Base-by-base conservation (phyloP, 2,888 invertebrate genomes). In the Bellardia pandia region DNA sequence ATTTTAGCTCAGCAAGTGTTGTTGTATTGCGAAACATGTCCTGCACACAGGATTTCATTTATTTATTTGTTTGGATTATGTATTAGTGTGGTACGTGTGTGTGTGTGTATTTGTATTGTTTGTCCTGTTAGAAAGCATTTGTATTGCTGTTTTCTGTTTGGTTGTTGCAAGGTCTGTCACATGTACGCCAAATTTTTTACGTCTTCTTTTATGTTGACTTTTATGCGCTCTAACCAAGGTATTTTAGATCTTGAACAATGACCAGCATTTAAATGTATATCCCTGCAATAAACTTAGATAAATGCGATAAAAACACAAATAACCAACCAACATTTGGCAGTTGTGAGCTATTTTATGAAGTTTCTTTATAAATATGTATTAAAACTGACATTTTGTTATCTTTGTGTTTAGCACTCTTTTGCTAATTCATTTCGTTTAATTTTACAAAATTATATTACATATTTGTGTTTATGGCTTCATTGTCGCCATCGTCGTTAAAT, bases 21-120 rank as follows among this genome's bases (percentile, higher is more conserved):
- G 62, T 69, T 62, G 3, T 62, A 30, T 48, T 62, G 6, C 16
- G 30, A 76, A 62, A 76, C 58, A 76, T 76, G 76, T 83, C 69
- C 82, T 83, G 82, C 48, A 69, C 45, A 62, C 76, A 69, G 82
- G 76, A 76, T 83, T 83, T 82, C 23, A 60, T 75, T 82, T 81
- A 80, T 80, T 51, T 80, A 66, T 76, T 83, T 71, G 42, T 71
- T 71, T 83, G 69, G 7, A 33, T 71, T 53, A 2, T 53, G 66
- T 75, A 33, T 58, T 40, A 60, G 9, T 51, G 58, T 56, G 7
- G 14, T 79, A 53, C 11, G 56, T 30, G 71, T 53, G 9, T 23
- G 64, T 72, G 56, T 40, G 40, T 51, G 37, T 45, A 60, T 23
- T 23, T 23, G 23, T 23, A 23, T 23, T 23, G 23, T 23, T 23